Evolutionary conservation across 2,797 vertebrate species (phyloP).

Genomic region (Rousettus madagascariensis): DNA sequence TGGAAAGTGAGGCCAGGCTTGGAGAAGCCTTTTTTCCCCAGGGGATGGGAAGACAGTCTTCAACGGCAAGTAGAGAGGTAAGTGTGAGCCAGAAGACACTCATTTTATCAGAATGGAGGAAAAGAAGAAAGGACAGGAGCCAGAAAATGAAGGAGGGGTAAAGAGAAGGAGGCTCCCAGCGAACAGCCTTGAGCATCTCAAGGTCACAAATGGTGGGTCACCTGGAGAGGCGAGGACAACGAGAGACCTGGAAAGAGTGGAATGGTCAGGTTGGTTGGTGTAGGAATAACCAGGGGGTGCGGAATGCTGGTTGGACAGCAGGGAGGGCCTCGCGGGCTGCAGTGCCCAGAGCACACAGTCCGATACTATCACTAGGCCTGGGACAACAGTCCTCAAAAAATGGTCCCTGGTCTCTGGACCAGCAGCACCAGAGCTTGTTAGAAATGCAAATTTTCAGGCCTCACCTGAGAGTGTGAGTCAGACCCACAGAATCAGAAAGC

Average conservation of each 20-base stretch:
- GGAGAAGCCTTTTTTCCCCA: neutral
- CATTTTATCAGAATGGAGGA: neutral
- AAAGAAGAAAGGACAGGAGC: neutral
- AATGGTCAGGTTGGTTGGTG: neutral
- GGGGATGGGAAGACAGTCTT: neutral
- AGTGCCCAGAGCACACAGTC: too few species aligned
- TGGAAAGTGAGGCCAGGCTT: neutral
- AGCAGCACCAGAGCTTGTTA: neutral
- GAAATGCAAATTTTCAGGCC: neutral
- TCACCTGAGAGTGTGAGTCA: neutral
- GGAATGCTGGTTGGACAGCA: neutral
- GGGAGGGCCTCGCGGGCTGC: neutral
- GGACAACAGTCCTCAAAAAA: neutral
- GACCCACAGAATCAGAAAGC: neutral
- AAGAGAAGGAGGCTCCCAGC: neutral
- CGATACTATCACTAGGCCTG: neutral
- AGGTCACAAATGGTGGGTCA: neutral
- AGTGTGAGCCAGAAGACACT: neutral
- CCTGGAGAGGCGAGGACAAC: neutral
- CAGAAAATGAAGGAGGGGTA: neutral
- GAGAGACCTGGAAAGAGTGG: neutral
- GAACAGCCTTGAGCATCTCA: neutral
- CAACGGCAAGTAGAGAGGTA: neutral
- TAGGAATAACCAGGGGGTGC: neutral
- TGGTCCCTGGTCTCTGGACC: neutral